Evolutionary conservation across 2,797 vertebrate species (phyloP), one percentile per base, ranked within the genome.

Genomic region (Furcifer pardalis): DNA sequence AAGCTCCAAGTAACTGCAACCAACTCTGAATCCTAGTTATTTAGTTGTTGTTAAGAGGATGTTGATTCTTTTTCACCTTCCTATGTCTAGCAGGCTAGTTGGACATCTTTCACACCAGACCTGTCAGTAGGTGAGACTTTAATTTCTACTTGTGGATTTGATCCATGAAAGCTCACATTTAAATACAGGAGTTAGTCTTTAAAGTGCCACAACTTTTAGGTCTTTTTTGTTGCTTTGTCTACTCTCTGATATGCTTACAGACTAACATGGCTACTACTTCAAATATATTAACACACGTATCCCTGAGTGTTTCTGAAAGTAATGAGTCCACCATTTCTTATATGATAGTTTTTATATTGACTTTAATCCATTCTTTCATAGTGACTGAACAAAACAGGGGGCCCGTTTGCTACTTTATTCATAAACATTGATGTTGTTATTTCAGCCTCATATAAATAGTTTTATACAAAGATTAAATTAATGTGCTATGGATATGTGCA

Each of bases 1-100:
- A 87, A 92, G 78, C 87, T 82, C 83, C 82, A 88, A 89, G 77
- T 90, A 76, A 86, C 73, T 12, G 0, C 85, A 86, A 84, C 69
- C 84, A 76, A 46, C 23, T 74, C 78, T 21, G 32, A n/a, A 75
- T 60, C 17, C 25, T 4, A 37, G 8, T 35, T 69, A 74, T 35
- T 2, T 68, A 42, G 21, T 23, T 89, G 25, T 89, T 71, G 37
- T 84, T 71, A 13, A 27, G 10, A 77, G 13, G 73, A 32, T 79
- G 82, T 60, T 65, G 60, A 5, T 78, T 88, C 52, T 35, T 87
- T 85, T 76, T 77, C 1, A 82, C 12, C 37, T 35, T 59, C 68
- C 84, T 62, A 1, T 83, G 63, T 83, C 81, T 82, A 84, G 40
- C 74, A 87, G 82, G 40, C 74, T 87, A 59, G 49, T 1, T 84